Conservation (phyloP, 1,140 invertebrate genomes). For the Hycleus cichorii region DNA sequence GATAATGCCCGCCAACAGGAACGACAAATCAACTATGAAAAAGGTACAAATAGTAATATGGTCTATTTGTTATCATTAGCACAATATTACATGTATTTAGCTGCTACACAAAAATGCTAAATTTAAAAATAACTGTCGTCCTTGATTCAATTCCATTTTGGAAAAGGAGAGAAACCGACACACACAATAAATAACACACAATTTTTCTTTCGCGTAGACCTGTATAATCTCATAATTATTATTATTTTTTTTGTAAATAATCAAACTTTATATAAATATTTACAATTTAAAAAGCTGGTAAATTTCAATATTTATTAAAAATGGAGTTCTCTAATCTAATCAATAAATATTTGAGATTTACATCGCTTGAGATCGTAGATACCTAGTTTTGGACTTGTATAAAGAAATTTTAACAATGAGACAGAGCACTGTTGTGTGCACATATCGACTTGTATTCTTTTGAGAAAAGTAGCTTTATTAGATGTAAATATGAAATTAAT, state of each 20-base stretch:
- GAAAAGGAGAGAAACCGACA: no score
- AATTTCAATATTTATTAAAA: no score
- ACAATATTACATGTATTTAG: slow-evolving; percentile 42
- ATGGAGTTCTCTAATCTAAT: no score
- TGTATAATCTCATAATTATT: no score
- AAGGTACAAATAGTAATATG: slow-evolving; percentile 64
- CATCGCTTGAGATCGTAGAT: no score
- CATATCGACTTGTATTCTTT: slow-evolving; percentile 21
- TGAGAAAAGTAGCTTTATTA: slow-evolving; percentile 19
- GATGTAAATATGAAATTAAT: slow-evolving; percentile 19
- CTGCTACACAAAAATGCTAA: slow-evolving; percentile 41
- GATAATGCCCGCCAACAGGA: slow-evolving; percentile 94
- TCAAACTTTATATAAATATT: no score
- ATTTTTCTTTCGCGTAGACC: no score
- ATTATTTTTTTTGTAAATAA: no score
- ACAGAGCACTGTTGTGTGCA: slow-evolving; percentile 17
- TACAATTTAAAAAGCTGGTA: no score
- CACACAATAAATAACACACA: no score
- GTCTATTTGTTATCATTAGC: slow-evolving; percentile 40
- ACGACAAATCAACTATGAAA: slow-evolving; percentile 90
- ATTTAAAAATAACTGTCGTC: background rate
- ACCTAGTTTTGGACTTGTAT: slow-evolving; percentile 12
- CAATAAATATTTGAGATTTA: no score
- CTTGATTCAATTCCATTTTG: no score
- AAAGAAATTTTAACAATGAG: slow-evolving; percentile 2